These are phyloP conservation scores for Iselma pallidipennis DNA, from an alignment of 2,888 invertebrate species.

Conservation along the genomic window DNA sequence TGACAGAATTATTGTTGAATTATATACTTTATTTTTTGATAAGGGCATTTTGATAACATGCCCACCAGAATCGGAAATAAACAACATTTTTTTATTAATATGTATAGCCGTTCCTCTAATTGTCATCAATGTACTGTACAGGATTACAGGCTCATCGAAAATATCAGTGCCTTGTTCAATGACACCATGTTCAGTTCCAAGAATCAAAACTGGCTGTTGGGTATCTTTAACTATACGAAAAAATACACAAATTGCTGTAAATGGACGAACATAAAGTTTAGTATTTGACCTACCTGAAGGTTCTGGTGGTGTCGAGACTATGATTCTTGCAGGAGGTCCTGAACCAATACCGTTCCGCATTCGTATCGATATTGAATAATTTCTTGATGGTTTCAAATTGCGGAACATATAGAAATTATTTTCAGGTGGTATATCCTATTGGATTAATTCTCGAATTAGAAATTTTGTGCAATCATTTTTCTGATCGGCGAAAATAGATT, in stretches of 20 bases:
- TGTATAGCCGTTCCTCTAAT: slow-evolving; percentile 75
- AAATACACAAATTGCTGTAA: slow-evolving; percentile 7
- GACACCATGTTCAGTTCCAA: slow-evolving; percentile 70
- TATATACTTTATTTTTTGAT: slow-evolving; percentile 51
- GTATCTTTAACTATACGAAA: slow-evolving; percentile 64
- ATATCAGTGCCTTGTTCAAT: slow-evolving; percentile 69
- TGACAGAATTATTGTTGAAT: slow-evolving; percentile 56
- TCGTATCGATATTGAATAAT: slow-evolving; percentile 77
- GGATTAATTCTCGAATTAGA: slow-evolving; percentile 15
- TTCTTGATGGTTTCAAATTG: slow-evolving; percentile 70
- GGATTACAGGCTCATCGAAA: slow-evolving; percentile 67
- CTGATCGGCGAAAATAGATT: neutral
- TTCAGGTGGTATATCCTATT: slow-evolving; percentile 75
- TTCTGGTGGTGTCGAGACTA: slow-evolving; percentile 70
- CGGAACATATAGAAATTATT: slow-evolving; percentile 76
- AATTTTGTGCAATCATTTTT: neutral
- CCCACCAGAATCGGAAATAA: slow-evolving; percentile 73
- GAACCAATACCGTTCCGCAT: slow-evolving; percentile 81
- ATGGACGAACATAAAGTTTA: too few species aligned
- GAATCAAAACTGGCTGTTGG: slow-evolving; percentile 70
- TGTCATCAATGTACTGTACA: slow-evolving; percentile 60
- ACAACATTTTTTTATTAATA: slow-evolving; percentile 72
- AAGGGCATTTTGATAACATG: slow-evolving; percentile 59
- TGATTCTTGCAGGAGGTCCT: slow-evolving; percentile 70
- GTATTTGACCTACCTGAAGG: slow-evolving; percentile 64